A percentile compares a stretch with the other conserved stretches of the same genome.
Conservation (phyloP, 2,888 invertebrate species). For the Norana najaformis region DNA sequence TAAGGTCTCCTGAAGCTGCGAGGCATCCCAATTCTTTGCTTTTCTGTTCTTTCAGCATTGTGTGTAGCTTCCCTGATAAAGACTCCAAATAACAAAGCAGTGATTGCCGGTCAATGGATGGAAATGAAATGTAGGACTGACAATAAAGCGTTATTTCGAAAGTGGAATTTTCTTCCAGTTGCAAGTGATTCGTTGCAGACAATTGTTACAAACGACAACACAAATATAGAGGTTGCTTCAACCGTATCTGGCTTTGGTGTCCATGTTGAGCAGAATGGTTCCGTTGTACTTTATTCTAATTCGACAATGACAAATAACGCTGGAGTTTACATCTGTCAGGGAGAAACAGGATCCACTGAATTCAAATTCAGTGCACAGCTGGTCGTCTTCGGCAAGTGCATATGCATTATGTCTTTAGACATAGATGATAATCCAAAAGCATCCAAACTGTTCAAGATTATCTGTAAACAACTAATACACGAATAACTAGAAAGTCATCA, state of each 20-base stretch:
- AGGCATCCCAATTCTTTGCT: too few species aligned
- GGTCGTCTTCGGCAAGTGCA: not conserved
- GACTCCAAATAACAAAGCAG: not conserved
- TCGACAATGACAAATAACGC: not conserved
- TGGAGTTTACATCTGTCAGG: not conserved
- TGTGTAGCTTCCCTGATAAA: not conserved
- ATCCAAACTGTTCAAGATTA: too few species aligned
- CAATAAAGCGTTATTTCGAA: not conserved
- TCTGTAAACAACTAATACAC: too few species aligned
- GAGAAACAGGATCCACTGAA: not conserved
- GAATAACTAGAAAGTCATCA: too few species aligned
- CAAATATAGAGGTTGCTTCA: not conserved
- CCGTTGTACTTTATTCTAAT: not conserved
- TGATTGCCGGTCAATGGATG: not conserved
- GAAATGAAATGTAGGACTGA: slow-evolving; percentile 5
- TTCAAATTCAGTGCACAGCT: not conserved
- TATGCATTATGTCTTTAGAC: too few species aligned
- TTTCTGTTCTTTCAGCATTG: not conserved
- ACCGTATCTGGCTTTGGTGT: not conserved
- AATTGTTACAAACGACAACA: not conserved
- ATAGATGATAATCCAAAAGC: too few species aligned
- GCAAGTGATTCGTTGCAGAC: not conserved
- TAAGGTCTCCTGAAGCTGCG: too few species aligned
- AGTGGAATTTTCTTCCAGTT: not conserved
- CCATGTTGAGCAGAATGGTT: not conserved